Evolutionary conservation across 2,888 invertebrate genomes (phyloP).

Genomic region (Saturnia pavonia): DNA sequence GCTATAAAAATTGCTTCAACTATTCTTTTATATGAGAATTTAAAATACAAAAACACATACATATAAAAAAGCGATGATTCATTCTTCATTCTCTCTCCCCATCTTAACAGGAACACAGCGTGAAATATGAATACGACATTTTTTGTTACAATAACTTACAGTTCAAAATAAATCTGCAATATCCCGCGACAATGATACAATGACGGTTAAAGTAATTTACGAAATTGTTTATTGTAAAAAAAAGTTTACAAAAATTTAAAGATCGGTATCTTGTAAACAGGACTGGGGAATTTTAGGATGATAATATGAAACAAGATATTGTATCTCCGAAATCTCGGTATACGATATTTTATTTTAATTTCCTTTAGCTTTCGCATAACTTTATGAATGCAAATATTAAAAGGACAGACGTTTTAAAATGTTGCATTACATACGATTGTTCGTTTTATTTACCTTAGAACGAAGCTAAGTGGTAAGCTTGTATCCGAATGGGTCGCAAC

Average conservation of each 20-base stretch:
- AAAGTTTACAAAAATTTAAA: not conserved
- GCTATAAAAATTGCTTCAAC: too few relatives aligned
- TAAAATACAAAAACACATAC: too few relatives aligned
- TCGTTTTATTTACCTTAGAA: not conserved
- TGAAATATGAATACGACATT: not conserved
- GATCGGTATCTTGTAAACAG: not conserved
- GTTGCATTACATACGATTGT: not conserved
- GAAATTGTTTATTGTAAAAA: not conserved
- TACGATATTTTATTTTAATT: not conserved
- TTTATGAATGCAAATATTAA: not conserved
- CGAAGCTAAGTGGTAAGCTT: too few relatives aligned
- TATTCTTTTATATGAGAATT: too few relatives aligned
- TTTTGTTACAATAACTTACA: not conserved
- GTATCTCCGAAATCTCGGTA: not conserved
- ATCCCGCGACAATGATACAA: not conserved
- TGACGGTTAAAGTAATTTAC: not conserved
- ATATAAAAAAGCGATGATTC: not conserved
- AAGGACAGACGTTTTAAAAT: not conserved
- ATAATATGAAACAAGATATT: slow-evolving; percentile 1
- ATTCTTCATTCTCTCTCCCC: not conserved
- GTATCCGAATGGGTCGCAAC: too few relatives aligned
- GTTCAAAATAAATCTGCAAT: not conserved
- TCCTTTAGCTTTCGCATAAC: not conserved
- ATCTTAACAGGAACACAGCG: not conserved
- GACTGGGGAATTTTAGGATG: not conserved